Evolutionary conservation across 2,797 vertebrate genomes (phyloP).

Genomic region (Galago senegalensis): DNA sequence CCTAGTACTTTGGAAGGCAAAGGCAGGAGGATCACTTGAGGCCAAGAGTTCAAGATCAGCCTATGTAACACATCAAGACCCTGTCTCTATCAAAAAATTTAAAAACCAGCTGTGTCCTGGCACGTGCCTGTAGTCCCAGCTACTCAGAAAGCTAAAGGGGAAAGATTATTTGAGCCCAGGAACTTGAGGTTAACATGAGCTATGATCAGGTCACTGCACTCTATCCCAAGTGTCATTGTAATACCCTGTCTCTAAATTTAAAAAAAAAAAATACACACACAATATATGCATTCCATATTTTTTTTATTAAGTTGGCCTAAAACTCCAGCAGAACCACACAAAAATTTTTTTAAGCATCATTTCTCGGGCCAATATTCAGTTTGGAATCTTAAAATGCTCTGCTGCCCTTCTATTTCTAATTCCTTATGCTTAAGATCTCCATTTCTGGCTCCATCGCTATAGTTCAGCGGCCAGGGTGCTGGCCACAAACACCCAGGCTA

Average conservation of each 20-base stretch:
- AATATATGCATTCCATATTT: slow-evolving; percentile 24
- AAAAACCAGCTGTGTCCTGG: not conserved
- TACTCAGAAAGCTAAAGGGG: not conserved
- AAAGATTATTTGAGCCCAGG: not conserved
- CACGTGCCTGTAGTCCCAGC: not conserved
- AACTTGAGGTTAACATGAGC: not conserved
- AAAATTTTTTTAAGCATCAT: slow-evolving; percentile 25
- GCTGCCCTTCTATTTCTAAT: slow-evolving; percentile 32
- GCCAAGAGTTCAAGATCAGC: not conserved
- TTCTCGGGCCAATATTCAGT: not conserved
- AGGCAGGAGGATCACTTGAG: not conserved
- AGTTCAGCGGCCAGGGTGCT: too few relatives aligned
- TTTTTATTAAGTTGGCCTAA: slow-evolving; percentile 30
- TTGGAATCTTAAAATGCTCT: slow-evolving; percentile 18
- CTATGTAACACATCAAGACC: not conserved
- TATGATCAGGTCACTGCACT: not conserved
- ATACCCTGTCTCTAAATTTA: not conserved
- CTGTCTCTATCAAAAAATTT: not conserved
- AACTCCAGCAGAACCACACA: not conserved
- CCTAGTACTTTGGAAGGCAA: not conserved
- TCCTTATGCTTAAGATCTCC: not conserved
- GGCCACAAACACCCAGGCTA: too few relatives aligned
- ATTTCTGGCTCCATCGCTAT: not conserved
- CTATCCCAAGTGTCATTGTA: not conserved
- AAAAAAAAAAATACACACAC: not conserved